Evolutionary conservation across 2,797 vertebrate genomes (phyloP), one percentile per base, ranked within the genome.

Genomic region (Chaunax sp.): DNA sequence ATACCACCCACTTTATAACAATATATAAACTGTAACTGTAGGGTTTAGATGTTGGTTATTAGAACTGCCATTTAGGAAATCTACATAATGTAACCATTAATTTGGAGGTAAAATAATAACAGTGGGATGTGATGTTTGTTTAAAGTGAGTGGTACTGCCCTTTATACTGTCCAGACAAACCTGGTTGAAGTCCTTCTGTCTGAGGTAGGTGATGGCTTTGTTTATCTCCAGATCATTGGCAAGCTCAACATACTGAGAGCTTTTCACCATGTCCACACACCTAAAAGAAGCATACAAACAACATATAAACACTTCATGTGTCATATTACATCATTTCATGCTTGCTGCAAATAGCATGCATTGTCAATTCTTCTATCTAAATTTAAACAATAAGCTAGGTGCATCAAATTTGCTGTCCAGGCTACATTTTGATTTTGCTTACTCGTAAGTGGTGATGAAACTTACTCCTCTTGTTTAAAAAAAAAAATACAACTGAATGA

Each of bases 201-300:
- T 94, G 73, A 99, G 90, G 81, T 96, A 98, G 30, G 96, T 98
- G 83, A 98, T 96, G 64, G 98, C 98, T 93, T 99, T 99, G 92
- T 97, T 98, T 85, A 99, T 98, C 91, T 99, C 98, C 76, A 99
- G 85, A 61, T 99, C 97, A 73, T 98, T 98, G 73, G 98, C 96
- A 56, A 99, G 90, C 77, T 99, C 98, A 2, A 98, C 94, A 22
- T 99, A 99, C 51, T 94, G 96, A 57, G 97, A 99, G 43, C 92
- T 91, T 89, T 98, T 99, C 66, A 99, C 96, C 76, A 90, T 95
- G 80, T 99, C 97, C 70, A 99, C 97, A 90, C 97, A 99, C 97
- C 98, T 99, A 3, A n/a, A 38, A 26, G 5, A 77, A 40, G 18
- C 23, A 37, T 0, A 54, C 7, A 53, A 19, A 12, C 47, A 16